Base-by-base conservation (phyloP, 2,797 vertebrate genomes). In the Pelochelys cantorii region DNA sequence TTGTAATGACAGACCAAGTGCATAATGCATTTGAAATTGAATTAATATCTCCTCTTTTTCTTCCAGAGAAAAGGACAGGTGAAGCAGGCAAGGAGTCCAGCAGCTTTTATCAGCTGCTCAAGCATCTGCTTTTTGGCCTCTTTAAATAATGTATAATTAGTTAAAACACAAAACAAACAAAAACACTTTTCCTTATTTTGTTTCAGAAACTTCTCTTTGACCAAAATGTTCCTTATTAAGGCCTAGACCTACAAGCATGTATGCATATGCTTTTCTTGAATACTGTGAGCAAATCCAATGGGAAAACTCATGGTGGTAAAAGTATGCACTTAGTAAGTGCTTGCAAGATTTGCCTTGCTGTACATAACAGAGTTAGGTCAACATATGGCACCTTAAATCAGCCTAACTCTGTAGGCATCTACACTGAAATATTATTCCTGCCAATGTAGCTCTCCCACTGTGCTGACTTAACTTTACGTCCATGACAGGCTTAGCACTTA, bases 101-200 rank as follows among this genome's bases (percentile, higher is more conserved):
- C 84, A 17, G 31, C 59, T 25, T 88, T 85, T 91, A 81, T 95
- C 34, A 95, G 15, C 88, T 92, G 13, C 54, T 89, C 29, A 87
- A 81, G 81, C 42, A 71, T 81, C 83, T 93, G 75, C 74, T 86
- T 5, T 62, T 62, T 86, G 53, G 56, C 25, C 84, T 52, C 18
- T 84, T 7, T 37, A 96, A 96, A 59, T 93, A 93, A 86, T 60
- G 65, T 27, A 18, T 25, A 93, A 62, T 85, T 92, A 90, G 27
- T 29, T 83, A 85, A 77, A 55, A 71, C 20, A 71, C 18, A 23
- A 71, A 71, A 37, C 65, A 37, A 71, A 37, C 9, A 22, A 37
- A 71, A 37, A 71, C 20, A 37, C 68, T 71, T 60, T 60, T 37
- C 20, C n/a, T 23, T 37, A 37, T 3, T 90, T 88, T 15, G 34